These are phyloP conservation scores for Phthorimaea operculella DNA, from an alignment of 1,140 invertebrate species.

Conservation along the genomic window DNA sequence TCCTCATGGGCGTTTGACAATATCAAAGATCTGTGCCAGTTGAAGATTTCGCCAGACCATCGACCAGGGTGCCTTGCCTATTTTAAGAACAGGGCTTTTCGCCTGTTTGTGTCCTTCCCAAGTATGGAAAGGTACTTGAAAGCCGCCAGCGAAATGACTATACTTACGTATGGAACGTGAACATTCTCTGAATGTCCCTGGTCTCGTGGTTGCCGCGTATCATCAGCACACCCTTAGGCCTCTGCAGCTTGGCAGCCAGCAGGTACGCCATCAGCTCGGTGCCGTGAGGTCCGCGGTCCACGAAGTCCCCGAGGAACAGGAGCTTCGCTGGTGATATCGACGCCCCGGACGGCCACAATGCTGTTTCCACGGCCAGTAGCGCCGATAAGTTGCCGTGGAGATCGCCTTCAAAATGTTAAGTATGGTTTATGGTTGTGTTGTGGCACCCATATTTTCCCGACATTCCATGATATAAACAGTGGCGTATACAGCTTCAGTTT, in stretches of 20 bases:
- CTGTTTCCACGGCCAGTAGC: slow-evolving; percentile 56
- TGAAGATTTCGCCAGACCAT: too few species aligned
- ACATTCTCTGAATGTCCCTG: slow-evolving; percentile 75
- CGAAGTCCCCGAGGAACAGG: slow-evolving; percentile 77
- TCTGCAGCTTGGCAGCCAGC: slow-evolving; percentile 73
- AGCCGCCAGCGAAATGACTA: neutral
- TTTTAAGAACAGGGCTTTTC: too few species aligned
- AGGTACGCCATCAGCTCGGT: slow-evolving; percentile 74
- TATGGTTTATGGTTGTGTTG: too few species aligned
- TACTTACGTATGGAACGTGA: slow-evolving; percentile 74
- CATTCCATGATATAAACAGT: too few species aligned
- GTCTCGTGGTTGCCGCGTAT: slow-evolving; percentile 77
- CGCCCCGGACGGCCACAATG: slow-evolving; percentile 55
- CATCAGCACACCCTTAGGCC: slow-evolving; percentile 70
- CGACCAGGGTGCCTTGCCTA: too few species aligned
- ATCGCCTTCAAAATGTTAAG: slow-evolving; percentile 41
- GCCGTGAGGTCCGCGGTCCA: slow-evolving; percentile 73
- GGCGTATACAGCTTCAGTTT: too few species aligned
- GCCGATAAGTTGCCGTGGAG: slow-evolving; percentile 63
- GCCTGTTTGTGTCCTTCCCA: too few species aligned
- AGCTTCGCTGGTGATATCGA: slow-evolving; percentile 31
- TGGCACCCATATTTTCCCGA: too few species aligned
- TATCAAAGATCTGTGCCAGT: too few species aligned
- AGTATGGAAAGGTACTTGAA: too few species aligned
- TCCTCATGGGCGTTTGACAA: too few species aligned